Base-by-base conservation (phyloP, 1,140 invertebrate genomes). In the Musca vetustissima region DNA sequence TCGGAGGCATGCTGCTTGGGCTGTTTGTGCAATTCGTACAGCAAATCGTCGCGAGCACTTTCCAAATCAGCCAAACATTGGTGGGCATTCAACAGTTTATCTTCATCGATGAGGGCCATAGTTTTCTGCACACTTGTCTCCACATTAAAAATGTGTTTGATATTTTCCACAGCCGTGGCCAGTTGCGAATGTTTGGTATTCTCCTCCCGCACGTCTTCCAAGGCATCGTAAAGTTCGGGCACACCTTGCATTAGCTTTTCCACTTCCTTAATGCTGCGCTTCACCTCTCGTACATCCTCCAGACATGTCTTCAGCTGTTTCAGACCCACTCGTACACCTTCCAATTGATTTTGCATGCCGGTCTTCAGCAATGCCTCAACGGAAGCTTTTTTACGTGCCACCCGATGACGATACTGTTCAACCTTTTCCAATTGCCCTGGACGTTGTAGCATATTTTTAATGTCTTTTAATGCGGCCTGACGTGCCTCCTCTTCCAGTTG, bases 91-190 rank as follows among this genome's bases (percentile, higher is more conserved):
- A 99, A 83, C 13, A 99, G 84, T 83, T 98, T 97, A 61, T 96
- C 96, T 73, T 99, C 96, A 72, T 91, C 92, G 69, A 99, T 98
- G 85, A 93, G 92, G 65, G 93, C 90, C 75, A 96, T 92, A 0
- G 97, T 98, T 84, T 95, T 96, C 67, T 94, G 91, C 2, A 99
- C 94, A 84, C 93, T 98, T 78, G 98, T 95, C 13, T 95, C 96
- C 0, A 99, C 96, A 53, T 95, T 98, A 75, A 99, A 98, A 68
- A 99, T 97, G 78, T 99, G 96, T 80, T 98, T 98, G 6, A 99
- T 85, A 83, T 99, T 99, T 78, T 99, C 97, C 87, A 97, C 97
- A 1, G 97, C 97, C 13, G 97, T 97, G 0, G 95, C 95, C 83
- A 98, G 97, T 83, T 99, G 93, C 0, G 93, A 95, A 83, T 99